phyloP scores from a whole-genome alignment of 1,140 invertebrate genomes.

The Drosophila auraria region DNA sequence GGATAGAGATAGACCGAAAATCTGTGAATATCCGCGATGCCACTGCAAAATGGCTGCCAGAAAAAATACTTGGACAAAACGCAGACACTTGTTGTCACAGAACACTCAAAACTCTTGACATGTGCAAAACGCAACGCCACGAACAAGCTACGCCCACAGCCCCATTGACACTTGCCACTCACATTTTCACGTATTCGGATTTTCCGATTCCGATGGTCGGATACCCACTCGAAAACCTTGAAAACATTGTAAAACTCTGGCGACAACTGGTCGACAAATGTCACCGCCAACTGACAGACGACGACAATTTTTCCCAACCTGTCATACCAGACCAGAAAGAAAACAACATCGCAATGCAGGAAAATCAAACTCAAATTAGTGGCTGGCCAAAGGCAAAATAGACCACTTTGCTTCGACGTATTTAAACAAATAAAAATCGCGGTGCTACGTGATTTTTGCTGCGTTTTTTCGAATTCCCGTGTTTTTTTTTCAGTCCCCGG shows the following conservation, averaged over 20 bases:
- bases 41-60: slow-evolving; percentile 69
- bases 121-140: slow-evolving; percentile 54
- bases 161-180: slow-evolving; percentile 81
- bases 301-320: slow-evolving; percentile 63
- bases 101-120: slow-evolving; percentile 57
- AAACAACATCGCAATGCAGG: slow-evolving; percentile 31
- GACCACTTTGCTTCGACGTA: slow-evolving; percentile 59
- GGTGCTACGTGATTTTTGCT: slow-evolving; percentile 75
- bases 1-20: not conserved
- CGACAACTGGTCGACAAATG: slow-evolving; percentile 73
- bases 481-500: slow-evolving; percentile 9
- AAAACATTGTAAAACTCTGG: slow-evolving; percentile 72
- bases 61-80: slow-evolving; percentile 4
- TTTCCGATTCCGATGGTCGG: not conserved
- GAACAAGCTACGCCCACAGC: slow-evolving; percentile 61
- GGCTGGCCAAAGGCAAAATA: slow-evolving; percentile 48
- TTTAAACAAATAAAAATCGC: slow-evolving; percentile 82
- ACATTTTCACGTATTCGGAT: slow-evolving; percentile 22
- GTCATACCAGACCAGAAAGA: slow-evolving; percentile 52
- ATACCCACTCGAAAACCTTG: slow-evolving; percentile 64
- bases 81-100: slow-evolving; percentile 76
- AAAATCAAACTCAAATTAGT: slow-evolving; percentile 70
- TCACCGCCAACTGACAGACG: slow-evolving; percentile 73
- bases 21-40: slow-evolving; percentile 22
- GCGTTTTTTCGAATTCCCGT: slow-evolving; percentile 70